phyloP scores from a whole-genome alignment of 2,888 invertebrate species.

The Diaprepes abbreviatus region DNA sequence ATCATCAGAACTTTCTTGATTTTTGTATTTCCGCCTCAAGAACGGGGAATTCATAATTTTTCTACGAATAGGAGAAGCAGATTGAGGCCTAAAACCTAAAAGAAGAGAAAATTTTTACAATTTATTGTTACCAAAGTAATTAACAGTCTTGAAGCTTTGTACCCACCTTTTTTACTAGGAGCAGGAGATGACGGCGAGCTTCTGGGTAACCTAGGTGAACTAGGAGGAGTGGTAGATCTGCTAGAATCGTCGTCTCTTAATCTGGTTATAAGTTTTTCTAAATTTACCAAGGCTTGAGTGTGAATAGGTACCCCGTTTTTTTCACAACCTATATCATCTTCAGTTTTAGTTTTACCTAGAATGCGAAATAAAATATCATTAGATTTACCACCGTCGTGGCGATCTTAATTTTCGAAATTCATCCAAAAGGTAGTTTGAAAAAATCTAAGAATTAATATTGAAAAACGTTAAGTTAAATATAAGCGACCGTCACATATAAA shows the following conservation, averaged over 20 bases:
- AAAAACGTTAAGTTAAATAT: too few species aligned
- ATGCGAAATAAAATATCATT: too few species aligned
- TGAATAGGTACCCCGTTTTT: slow-evolving; percentile 62
- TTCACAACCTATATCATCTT: slow-evolving; percentile 54
- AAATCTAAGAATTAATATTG: too few species aligned
- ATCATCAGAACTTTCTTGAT: slow-evolving; percentile 83
- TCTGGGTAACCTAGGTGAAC: slow-evolving; percentile 76
- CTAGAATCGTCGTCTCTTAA: slow-evolving; percentile 70
- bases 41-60: slow-evolving; percentile 89
- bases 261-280: slow-evolving; percentile 73
- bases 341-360: slow-evolving; percentile 33
- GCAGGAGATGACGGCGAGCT: slow-evolving; percentile 84
- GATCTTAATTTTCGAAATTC: too few species aligned
- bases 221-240: slow-evolving; percentile 67
- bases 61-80: slow-evolving; percentile 83
- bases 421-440: too few species aligned
- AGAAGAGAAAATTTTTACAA: too few species aligned
- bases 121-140: too few species aligned
- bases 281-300: slow-evolving; percentile 72
- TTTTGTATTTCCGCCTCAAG: slow-evolving; percentile 81
- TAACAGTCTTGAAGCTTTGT: slow-evolving; percentile 23
- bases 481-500: too few species aligned
- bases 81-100: slow-evolving; percentile 78
- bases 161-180: slow-evolving; percentile 78
- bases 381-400: too few species aligned